These are phyloP conservation scores for Pelmatolapia mariae DNA, from an alignment of 2,113 vertebrate genomes.

Conservation along the genomic window DNA sequence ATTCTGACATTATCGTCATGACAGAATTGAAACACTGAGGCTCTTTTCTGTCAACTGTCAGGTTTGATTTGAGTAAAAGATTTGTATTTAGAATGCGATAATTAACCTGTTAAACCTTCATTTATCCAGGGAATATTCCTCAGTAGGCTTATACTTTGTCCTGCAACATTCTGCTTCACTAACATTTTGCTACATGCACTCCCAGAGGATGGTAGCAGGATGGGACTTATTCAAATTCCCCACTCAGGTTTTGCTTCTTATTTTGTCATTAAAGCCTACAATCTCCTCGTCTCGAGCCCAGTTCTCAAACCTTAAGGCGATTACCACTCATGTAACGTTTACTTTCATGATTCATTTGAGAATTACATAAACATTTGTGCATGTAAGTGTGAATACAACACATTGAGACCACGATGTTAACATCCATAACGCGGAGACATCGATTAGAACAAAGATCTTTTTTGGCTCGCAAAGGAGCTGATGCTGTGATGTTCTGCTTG, in stretches of 20 bases:
- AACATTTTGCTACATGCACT: not conserved
- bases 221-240: not conserved
- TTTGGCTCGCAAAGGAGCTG: conserved; percentile 48
- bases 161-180: not conserved
- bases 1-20: not conserved
- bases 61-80: not conserved
- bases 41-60: not conserved
- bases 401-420: not conserved
- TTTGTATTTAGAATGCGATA: not conserved
- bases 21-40: not conserved
- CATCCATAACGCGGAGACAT: not conserved
- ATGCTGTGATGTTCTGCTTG: conserved; percentile 20
- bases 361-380: not conserved
- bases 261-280: conserved; percentile 8
- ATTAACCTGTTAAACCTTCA: not conserved
- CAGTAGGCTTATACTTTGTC: not conserved
- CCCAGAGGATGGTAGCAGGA: not conserved
- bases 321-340: not conserved
- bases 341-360: not conserved
- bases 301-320: not conserved
- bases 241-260: not conserved
- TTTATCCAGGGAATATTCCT: not conserved
- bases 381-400: not conserved
- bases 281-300: not conserved
- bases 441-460: conserved; percentile 49